phyloP scores from a whole-genome alignment of 1,140 invertebrate species.

The Ruditapes philippinarum region DNA sequence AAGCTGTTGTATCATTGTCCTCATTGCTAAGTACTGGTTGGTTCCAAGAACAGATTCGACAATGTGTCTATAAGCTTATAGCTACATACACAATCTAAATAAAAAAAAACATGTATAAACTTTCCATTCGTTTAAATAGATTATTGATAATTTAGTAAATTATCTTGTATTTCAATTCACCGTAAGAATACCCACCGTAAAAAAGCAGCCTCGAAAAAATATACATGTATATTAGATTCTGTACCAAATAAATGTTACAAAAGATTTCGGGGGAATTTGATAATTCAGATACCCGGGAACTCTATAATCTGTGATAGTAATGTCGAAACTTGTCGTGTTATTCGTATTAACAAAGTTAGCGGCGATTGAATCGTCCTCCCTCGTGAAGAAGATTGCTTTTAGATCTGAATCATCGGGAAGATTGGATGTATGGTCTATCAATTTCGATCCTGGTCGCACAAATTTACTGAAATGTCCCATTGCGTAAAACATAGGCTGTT shows the following conservation, averaged over 20 bases:
- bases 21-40: too few species aligned
- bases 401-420: slow-evolving; percentile 12
- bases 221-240: too few species aligned
- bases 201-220: too few species aligned
- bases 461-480: slow-evolving; percentile 92
- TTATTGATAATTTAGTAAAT: too few species aligned
- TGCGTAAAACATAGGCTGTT: slow-evolving; percentile 96
- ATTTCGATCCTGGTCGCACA: slow-evolving; percentile 44
- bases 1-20: too few species aligned
- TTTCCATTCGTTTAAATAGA: too few species aligned
- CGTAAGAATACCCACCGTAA: too few species aligned
- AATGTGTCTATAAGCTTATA: too few species aligned
- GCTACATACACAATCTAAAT: too few species aligned
- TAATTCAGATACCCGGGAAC: slow-evolving; percentile 56
- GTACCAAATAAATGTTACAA: slow-evolving; percentile 58
- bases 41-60: too few species aligned
- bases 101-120: too few species aligned
- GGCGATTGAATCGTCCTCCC: slow-evolving; percentile 46
- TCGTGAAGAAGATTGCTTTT: slow-evolving; percentile 20
- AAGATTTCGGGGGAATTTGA: slow-evolving; percentile 51
- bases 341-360: slow-evolving; percentile 59
- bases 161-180: too few species aligned
- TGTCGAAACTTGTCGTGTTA: slow-evolving; percentile 11
- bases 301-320: slow-evolving; percentile 56
- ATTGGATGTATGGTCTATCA: slow-evolving; percentile 26